Base-by-base conservation (phyloP, 2,113 vertebrate species). In the Ptilonorhynchus violaceus region DNA sequence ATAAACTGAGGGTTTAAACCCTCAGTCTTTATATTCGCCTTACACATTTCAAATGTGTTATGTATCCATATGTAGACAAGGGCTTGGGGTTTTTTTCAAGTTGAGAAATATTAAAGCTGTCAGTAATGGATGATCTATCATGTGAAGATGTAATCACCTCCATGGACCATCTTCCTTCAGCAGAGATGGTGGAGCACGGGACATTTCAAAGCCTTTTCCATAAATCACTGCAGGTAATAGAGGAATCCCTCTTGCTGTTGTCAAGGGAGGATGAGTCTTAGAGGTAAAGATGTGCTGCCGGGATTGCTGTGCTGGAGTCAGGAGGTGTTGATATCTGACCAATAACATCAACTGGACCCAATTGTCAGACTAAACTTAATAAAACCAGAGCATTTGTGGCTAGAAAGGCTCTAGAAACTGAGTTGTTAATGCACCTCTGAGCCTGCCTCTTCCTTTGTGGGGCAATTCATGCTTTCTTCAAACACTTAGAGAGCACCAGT, bases 1-100 rank as follows among this genome's bases (percentile, higher is more conserved):
- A 98, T 98, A 98, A 97, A 98, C 94, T 72, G 94, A 94, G 96
- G 97, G 97, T 97, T 97, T 98, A 98, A 97, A 97, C 97, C 97
- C 95, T 39, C 79, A 30, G 60, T 91, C 96, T 97, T 97, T 92
- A 92, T 93, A 93, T 89, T 93, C 12, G 22, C 93, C 91, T 87
- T 97, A 94, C 81, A 84, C 89, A 93, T 98, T 98, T 98, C 96
- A 98, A 97, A 95, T 96, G 63, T 92, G 62, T 97, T 96, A 73
- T 73, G 66, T 93, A 28, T 97, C 80, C 74, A 30, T 89, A 63
- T 62, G 89, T 82, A 97, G 94, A 79, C 92, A 72, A 90, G 95
- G 76, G n/a, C 55, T 31, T 70, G 72, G 24, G 14, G 0, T 6
- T 89, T 86, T 72, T 82, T 97, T 89, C 82, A 87, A 97, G 88